phyloP scores from a whole-genome alignment of 2,797 vertebrate genomes.

The Peromyscus nudipes region DNA sequence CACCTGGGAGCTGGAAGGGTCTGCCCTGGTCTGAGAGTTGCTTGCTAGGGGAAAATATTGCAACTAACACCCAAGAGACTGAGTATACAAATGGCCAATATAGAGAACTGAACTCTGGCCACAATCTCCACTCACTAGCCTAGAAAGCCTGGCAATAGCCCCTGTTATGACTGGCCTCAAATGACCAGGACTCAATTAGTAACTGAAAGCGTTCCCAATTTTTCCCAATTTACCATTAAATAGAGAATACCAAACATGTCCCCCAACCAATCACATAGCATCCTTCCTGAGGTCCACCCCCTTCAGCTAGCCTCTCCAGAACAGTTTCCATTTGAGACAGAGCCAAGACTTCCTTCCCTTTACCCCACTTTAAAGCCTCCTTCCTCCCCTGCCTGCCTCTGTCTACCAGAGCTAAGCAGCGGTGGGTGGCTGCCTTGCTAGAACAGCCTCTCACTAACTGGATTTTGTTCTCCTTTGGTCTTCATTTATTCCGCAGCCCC shows the following conservation, averaged over 20 bases:
- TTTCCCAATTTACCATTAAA: neutral
- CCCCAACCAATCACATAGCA: neutral
- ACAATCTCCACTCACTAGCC: neutral
- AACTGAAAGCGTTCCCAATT: neutral
- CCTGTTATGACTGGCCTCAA: neutral
- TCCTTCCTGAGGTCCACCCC: neutral
- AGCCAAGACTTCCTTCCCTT: neutral
- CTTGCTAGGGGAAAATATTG: neutral
- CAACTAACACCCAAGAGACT: neutral
- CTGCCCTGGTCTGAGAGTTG: neutral
- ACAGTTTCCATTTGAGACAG: neutral
- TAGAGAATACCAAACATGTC: constrained; percentile 7
- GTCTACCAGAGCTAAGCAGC: neutral
- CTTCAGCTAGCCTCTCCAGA: neutral
- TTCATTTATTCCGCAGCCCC: constrained; percentile 17
- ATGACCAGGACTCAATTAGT: neutral
- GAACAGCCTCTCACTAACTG: neutral
- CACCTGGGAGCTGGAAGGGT: neutral
- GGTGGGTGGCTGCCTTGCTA: neutral
- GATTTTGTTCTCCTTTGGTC: constrained; percentile 13
- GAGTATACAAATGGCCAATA: neutral
- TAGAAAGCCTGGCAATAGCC: constrained; percentile 27
- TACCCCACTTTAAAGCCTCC: neutral
- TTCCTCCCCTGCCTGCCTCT: neutral
- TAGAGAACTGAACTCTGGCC: neutral